A percentile compares a stretch with the other conserved stretches of the same genome.
These are phyloP conservation scores for Mesocentrotus franciscanus DNA, from an alignment of 53 echinoderm and acorn worm species.

Conservation along the genomic window DNA sequence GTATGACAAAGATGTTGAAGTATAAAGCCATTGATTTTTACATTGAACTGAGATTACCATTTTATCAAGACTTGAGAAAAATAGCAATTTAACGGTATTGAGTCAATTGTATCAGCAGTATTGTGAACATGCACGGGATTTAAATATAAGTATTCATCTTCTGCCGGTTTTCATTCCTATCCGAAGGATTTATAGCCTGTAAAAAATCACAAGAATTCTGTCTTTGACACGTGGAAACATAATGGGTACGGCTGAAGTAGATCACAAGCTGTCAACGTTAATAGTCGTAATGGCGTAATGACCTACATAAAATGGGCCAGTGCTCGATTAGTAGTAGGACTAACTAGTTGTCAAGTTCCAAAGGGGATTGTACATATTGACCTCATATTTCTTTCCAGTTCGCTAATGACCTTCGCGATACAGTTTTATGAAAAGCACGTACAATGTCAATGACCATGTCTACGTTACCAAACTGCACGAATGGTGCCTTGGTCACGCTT, in stretches of 20 bases:
- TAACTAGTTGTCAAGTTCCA: not conserved
- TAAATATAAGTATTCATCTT: too few relatives aligned
- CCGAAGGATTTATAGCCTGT: too few relatives aligned
- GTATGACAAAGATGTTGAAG: too few relatives aligned
- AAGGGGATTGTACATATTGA: not conserved
- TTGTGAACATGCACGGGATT: too few relatives aligned
- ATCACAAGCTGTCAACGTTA: not conserved
- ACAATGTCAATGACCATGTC: not conserved
- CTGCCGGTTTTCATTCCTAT: too few relatives aligned
- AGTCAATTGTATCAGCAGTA: too few relatives aligned
- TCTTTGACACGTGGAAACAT: too few relatives aligned
- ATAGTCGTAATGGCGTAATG: not conserved
- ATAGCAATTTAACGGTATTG: too few relatives aligned
- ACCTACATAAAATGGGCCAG: not conserved
- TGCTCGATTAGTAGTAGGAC: not conserved
- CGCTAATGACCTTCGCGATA: not conserved
- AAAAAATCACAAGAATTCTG: too few relatives aligned
- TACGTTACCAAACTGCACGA: not conserved
- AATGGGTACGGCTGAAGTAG: not conserved
- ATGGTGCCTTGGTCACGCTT: not conserved
- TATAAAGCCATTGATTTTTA: too few relatives aligned
- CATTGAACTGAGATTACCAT: too few relatives aligned
- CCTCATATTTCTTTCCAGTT: not conserved
- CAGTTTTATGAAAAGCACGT: not conserved
- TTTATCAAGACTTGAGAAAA: too few relatives aligned